phyloP scores from a whole-genome alignment of 2,797 vertebrate species.

The Tokudaia tokunoshimensis region DNA sequence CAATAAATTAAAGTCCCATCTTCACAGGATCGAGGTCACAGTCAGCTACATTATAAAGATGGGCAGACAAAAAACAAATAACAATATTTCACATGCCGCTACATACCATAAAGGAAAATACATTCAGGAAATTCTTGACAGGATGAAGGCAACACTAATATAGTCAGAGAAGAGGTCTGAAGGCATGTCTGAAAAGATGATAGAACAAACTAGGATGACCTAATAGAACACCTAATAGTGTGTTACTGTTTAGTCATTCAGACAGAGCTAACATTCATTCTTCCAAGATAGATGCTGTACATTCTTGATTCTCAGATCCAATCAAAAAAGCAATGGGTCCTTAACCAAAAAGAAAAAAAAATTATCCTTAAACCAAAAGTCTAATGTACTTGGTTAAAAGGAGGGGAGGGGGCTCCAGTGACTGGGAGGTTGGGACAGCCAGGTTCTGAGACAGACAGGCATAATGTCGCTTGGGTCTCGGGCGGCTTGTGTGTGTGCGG shows the following conservation, averaged over 20 bases:
- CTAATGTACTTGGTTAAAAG: conserved; percentile 30
- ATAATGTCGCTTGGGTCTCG: too few relatives aligned
- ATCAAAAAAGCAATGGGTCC: conserved; percentile 55
- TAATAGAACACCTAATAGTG: background rate
- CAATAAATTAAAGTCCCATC: conserved; percentile 23
- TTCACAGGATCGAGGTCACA: background rate
- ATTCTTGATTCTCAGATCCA: conserved; percentile 29
- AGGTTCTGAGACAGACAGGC: too few relatives aligned
- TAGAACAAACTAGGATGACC: background rate
- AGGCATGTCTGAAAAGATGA: conserved; percentile 26
- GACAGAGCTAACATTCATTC: conserved; percentile 47
- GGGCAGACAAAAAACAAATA: background rate
- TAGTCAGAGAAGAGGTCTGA: background rate
- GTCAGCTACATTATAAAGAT: conserved; percentile 29
- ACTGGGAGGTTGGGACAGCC: too few relatives aligned
- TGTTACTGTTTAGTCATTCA: background rate
- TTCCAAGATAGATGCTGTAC: conserved; percentile 24
- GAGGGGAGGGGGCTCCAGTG: background rate
- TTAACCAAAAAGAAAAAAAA: background rate
- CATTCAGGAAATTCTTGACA: background rate
- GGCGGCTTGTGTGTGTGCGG: too few relatives aligned
- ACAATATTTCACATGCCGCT: background rate
- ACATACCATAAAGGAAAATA: background rate
- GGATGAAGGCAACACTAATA: background rate
- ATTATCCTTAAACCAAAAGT: conserved; percentile 63